Conservation (phyloP, 2,113 vertebrate genomes). For the Dendrocopos noguchii region DNA sequence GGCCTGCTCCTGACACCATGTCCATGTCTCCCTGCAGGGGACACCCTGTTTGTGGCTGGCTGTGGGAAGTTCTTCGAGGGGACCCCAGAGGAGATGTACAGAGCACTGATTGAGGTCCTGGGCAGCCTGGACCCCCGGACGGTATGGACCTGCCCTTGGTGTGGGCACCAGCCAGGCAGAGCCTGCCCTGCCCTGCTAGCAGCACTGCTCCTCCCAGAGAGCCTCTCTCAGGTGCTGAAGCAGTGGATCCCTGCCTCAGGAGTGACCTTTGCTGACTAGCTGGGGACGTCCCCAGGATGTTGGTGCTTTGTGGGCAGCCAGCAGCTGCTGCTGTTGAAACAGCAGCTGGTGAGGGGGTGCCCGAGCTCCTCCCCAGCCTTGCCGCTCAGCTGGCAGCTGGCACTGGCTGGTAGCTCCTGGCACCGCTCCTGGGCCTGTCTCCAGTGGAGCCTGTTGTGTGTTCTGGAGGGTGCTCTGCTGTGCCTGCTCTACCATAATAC, state of each 20-base stretch:
- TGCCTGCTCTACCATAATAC: neutral
- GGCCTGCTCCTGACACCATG: neutral
- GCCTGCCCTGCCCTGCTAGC: neutral
- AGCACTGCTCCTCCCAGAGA: neutral
- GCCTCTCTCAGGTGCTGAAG: fast-evolving
- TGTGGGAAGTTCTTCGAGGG: slow-evolving; percentile 99
- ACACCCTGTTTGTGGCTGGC: slow-evolving; percentile 94
- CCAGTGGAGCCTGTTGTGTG: too few relatives aligned
- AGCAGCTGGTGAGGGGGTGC: neutral
- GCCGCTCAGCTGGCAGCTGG: neutral
- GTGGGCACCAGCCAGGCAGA: too few relatives aligned
- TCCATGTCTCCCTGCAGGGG: slow-evolving; percentile 77
- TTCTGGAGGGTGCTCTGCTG: neutral
- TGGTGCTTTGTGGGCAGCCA: neutral
- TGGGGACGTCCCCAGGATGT: neutral
- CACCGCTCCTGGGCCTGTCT: neutral
- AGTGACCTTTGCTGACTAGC: neutral
- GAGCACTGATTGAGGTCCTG: slow-evolving; percentile 89
- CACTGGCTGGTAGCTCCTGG: neutral
- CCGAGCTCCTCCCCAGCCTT: neutral
- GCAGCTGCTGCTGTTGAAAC: neutral
- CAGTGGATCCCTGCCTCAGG: fast-evolving
- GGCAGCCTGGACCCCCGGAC: slow-evolving; percentile 89
- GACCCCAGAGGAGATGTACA: slow-evolving; percentile 95
- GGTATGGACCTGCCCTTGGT: slow-evolving; percentile 60